Percentiles rank a stretch among this genome's conserved stretches.
Conservation (phyloP, 1,140 invertebrate genomes). For the Ceratoteleas bidentatus region DNA sequence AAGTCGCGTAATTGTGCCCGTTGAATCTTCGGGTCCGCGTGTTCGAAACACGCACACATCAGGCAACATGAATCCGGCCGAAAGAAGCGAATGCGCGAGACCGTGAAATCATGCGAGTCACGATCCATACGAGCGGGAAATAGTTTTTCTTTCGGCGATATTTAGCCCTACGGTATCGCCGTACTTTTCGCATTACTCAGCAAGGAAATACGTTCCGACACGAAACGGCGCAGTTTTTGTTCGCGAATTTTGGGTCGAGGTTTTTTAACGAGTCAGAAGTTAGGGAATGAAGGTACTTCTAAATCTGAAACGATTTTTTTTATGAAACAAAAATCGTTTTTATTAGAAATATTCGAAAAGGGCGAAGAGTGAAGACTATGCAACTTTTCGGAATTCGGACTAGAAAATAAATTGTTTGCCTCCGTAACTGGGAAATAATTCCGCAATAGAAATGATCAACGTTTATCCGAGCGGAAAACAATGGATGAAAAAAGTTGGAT, state of each 20-base stretch:
- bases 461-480: conserved; percentile 18
- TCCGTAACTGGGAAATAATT: conserved; percentile 23
- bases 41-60: conserved; percentile 29
- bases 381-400: too few relatives aligned
- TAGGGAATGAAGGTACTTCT: too few relatives aligned
- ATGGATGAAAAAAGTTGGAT: conserved; percentile 22
- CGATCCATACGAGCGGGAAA: conserved; percentile 54
- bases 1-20: conserved; percentile 43
- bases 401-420: conserved; percentile 20
- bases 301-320: too few relatives aligned
- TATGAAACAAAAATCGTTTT: too few relatives aligned
- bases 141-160: conserved; percentile 47
- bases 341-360: too few relatives aligned
- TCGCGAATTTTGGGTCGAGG: too few relatives aligned
- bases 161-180: conserved; percentile 32
- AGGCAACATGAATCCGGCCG: conserved; percentile 33
- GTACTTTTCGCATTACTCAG: conserved; percentile 45
- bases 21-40: conserved; percentile 23
- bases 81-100: conserved; percentile 41
- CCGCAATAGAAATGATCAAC: conserved; percentile 25
- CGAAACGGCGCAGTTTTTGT: too few relatives aligned
- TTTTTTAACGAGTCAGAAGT: too few relatives aligned
- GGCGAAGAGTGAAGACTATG: too few relatives aligned
- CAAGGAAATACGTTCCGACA: too few relatives aligned
- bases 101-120: conserved; percentile 59